Evolutionary conservation across 2,113 vertebrate genomes (phyloP).

Genomic region (Syngnathus typhle): DNA sequence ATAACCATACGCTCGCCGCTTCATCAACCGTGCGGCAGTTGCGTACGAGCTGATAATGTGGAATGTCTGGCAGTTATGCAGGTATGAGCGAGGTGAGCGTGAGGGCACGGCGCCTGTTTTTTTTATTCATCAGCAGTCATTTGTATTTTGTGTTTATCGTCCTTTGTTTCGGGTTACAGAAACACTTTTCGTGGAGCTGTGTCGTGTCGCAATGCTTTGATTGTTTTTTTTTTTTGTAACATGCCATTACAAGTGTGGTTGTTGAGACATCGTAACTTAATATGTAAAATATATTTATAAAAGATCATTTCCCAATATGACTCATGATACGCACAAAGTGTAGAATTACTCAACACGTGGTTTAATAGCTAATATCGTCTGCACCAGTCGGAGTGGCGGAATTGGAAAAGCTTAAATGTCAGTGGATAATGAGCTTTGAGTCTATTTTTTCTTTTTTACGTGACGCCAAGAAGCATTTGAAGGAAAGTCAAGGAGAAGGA

Average conservation of each 20-base stretch:
- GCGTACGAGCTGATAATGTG: conserved; percentile 43
- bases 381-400: not conserved
- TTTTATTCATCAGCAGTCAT: conserved; percentile 2
- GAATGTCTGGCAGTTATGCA: conserved; percentile 18
- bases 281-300: too few relatives aligned
- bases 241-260: too few relatives aligned
- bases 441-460: not conserved
- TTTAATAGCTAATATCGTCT: not conserved
- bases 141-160: not conserved
- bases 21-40: conserved; percentile 24
- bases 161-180: not conserved
- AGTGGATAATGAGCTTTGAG: conserved; percentile 6
- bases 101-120: conserved; percentile 28
- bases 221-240: too few relatives aligned
- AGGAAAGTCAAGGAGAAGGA: not conserved
- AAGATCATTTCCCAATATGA: not conserved
- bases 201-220: too few relatives aligned
- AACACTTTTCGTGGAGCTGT: not conserved
- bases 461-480: not conserved
- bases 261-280: too few relatives aligned
- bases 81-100: conserved; percentile 34
- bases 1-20: conserved; percentile 26
- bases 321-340: not conserved
- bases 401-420: conserved; percentile 3
- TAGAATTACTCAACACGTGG: not conserved